Conservation (phyloP, 2,888 invertebrate species). For the Sesia bembeciformis region DNA sequence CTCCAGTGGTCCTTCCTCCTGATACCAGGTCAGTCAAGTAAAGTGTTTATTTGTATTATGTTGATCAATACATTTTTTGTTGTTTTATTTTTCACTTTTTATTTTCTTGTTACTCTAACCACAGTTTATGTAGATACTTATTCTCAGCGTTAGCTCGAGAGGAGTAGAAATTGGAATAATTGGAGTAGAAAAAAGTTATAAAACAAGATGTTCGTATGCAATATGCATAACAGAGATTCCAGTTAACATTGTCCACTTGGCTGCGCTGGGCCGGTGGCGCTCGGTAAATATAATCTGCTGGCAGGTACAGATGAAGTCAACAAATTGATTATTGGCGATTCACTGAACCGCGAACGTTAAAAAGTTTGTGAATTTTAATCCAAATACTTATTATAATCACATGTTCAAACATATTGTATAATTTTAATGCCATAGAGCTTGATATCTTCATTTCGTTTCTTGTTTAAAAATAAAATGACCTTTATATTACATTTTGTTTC, state of each 20-base stretch:
- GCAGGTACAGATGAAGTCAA: slow-evolving; percentile 1
- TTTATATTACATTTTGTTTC: no score
- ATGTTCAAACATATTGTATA: not conserved
- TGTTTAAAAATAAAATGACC: no score
- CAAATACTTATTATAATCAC: not conserved
- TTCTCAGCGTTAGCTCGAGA: no score
- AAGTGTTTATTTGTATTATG: not conserved
- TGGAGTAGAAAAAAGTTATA: no score
- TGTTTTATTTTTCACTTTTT: not conserved
- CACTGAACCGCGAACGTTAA: slow-evolving; percentile 20
- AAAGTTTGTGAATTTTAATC: slow-evolving; percentile 9
- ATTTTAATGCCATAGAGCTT: no score
- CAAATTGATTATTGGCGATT: slow-evolving; percentile 24
- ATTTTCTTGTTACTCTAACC: not conserved
- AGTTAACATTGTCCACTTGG: not conserved
- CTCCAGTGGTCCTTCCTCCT: slow-evolving; percentile 20
- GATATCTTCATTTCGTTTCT: no score
- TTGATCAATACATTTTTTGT: not conserved
- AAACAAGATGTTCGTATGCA: no score
- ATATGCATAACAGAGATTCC: not conserved
- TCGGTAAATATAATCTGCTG: not conserved
- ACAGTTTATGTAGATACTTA: no score
- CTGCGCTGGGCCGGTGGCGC: not conserved
- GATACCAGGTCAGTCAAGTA: slow-evolving; percentile 47
- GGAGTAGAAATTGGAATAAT: no score